Evolutionary conservation across 2,888 invertebrate genomes (phyloP).

Genomic region (Scaptomyza tumidula): DNA sequence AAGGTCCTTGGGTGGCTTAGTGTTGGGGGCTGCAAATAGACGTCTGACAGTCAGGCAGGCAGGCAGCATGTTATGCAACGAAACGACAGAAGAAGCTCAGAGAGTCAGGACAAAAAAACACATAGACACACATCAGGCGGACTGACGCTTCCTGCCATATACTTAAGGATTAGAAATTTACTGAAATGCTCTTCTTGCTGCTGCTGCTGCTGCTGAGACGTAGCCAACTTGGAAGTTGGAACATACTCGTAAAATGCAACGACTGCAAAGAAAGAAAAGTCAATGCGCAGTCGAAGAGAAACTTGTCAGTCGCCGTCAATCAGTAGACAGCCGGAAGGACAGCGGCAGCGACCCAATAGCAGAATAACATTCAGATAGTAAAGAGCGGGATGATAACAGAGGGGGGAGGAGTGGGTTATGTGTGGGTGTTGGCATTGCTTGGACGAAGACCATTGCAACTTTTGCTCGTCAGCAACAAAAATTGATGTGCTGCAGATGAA

Average conservation of each 20-base stretch:
- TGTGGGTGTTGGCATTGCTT: constrained; percentile 40
- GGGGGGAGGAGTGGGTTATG: constrained; percentile 4
- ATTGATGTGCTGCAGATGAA: constrained; percentile 82
- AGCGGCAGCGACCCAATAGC: constrained; percentile 66
- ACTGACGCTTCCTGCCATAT: constrained; percentile 77
- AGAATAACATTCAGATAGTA: constrained; percentile 69
- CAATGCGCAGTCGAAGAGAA: constrained; percentile 80
- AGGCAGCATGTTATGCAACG: constrained; percentile 62
- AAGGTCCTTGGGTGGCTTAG: constrained; percentile 21
- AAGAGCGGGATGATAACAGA: neutral
- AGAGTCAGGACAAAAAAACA: constrained; percentile 16
- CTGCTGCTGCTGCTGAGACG: constrained; percentile 29
- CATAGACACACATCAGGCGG: constrained; percentile 53
- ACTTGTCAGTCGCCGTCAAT: constrained; percentile 81
- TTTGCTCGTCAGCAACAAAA: constrained; percentile 82
- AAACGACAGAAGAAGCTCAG: constrained; percentile 15
- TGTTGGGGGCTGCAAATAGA: constrained; percentile 11
- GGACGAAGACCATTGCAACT: constrained; percentile 68
- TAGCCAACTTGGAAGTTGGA: constrained; percentile 59
- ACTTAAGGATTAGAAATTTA: constrained; percentile 81
- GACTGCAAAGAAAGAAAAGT: constrained; percentile 70
- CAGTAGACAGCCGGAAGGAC: constrained; percentile 65
- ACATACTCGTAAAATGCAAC: constrained; percentile 77
- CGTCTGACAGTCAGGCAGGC: constrained; percentile 22
- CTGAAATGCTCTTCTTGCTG: constrained; percentile 73